Evolutionary conservation across 2,888 invertebrate genomes (phyloP).

Genomic region (Thereva nobilitata): DNA sequence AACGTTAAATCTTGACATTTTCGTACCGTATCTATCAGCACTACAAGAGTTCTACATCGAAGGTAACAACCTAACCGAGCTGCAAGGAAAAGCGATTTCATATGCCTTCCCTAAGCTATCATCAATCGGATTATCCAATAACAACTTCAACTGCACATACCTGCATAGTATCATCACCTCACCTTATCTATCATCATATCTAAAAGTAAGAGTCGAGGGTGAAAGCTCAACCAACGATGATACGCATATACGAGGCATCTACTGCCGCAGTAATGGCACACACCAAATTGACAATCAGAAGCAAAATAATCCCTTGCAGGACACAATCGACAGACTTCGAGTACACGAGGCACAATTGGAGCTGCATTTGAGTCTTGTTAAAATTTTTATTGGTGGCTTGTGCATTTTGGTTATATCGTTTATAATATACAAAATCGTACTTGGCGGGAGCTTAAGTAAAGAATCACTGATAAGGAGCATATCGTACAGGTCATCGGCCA

Average conservation of each 20-base stretch:
- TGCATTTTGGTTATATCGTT: slow-evolving; percentile 24
- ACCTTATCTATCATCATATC: slow-evolving; percentile 49
- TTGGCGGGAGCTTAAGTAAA: neutral
- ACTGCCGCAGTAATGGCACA: slow-evolving; percentile 48
- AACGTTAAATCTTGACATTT: slow-evolving; percentile 56
- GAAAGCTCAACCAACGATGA: slow-evolving; percentile 45
- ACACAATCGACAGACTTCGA: slow-evolving; percentile 40
- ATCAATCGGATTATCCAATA: slow-evolving; percentile 52
- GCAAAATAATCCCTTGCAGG: neutral
- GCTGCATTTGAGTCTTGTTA: slow-evolving; percentile 49
- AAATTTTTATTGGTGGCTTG: slow-evolving; percentile 46
- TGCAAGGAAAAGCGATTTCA: slow-evolving; percentile 52
- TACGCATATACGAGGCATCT: slow-evolving; percentile 55
- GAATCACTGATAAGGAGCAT: slow-evolving; percentile 47
- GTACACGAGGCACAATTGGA: slow-evolving; percentile 50
- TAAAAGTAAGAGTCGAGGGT: slow-evolving; percentile 52
- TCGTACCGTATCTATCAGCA: slow-evolving; percentile 53
- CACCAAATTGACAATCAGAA: neutral
- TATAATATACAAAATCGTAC: slow-evolving; percentile 26
- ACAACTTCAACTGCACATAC: slow-evolving; percentile 56
- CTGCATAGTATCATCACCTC: slow-evolving; percentile 52
- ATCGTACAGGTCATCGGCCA: slow-evolving; percentile 53
- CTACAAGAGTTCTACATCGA: slow-evolving; percentile 52
- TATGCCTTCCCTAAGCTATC: slow-evolving; percentile 51
- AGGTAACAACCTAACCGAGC: slow-evolving; percentile 53